Evolutionary conservation across 2,888 invertebrate species (phyloP).

Genomic region (Brassicogethes aeneus): DNA sequence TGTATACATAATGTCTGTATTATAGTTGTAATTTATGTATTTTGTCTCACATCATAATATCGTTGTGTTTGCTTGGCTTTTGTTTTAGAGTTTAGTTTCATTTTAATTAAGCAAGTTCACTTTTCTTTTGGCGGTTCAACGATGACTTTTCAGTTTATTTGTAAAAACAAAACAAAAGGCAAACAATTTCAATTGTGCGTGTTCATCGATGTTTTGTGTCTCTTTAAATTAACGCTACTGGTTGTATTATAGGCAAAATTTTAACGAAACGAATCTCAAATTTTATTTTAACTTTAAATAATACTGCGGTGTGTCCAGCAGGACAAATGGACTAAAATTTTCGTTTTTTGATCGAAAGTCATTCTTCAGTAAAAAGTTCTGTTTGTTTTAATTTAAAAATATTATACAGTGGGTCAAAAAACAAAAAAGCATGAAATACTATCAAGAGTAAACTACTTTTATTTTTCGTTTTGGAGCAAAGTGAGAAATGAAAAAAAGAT

Average conservation of each 20-base stretch:
- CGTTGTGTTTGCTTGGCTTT: slow-evolving; percentile 28
- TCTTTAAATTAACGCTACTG: slow-evolving; percentile 21
- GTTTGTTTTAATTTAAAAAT: too few species aligned
- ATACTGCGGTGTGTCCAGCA: too few species aligned
- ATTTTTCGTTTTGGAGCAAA: too few species aligned
- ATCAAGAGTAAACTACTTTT: too few species aligned
- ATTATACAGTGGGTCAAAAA: too few species aligned
- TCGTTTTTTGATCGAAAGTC: too few species aligned
- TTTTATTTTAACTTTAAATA: slow-evolving; percentile 24
- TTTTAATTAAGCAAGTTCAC: slow-evolving; percentile 9
- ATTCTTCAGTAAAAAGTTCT: too few species aligned
- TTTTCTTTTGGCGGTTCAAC: neutral
- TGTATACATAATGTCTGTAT: slow-evolving; percentile 33
- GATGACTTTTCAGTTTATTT: slow-evolving; percentile 3
- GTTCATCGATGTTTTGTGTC: slow-evolving; percentile 26
- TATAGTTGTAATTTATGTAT: slow-evolving; percentile 39
- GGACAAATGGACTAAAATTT: too few species aligned
- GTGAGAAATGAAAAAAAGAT: too few species aligned
- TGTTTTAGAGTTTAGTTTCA: slow-evolving; percentile 23
- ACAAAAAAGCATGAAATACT: too few species aligned
- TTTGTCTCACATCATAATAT: slow-evolving; percentile 25
- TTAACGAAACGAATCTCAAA: slow-evolving; percentile 31
- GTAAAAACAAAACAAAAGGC: slow-evolving; percentile 25
- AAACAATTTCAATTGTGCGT: slow-evolving; percentile 26
- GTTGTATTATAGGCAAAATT: slow-evolving; percentile 26